Evolutionary conservation across 37 sponge, comb jelly and placozoan species (phyloP).

Genomic region (Diacarnus erythraeanus): DNA sequence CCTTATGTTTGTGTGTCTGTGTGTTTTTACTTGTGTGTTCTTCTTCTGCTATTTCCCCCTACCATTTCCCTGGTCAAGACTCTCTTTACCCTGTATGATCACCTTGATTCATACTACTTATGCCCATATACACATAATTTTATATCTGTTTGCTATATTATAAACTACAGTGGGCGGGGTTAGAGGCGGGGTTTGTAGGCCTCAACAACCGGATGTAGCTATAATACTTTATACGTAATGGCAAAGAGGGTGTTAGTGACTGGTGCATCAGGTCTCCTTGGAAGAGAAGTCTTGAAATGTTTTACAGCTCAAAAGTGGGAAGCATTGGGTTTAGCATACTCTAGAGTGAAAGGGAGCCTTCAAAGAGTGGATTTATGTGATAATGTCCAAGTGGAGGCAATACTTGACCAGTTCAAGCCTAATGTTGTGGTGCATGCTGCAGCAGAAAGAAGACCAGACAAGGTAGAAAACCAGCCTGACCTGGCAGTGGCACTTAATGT

Average conservation of each 20-base stretch:
- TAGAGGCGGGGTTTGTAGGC: too few species aligned
- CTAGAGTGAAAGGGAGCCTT: constrained; percentile 56
- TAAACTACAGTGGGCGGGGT: too few species aligned
- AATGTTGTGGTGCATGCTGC: constrained; percentile 79
- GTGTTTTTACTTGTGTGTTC: constrained; percentile 1
- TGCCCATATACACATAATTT: too few species aligned
- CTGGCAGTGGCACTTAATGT: constrained; percentile 63
- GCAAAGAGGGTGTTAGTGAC: constrained; percentile 77
- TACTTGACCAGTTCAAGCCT: constrained; percentile 62
- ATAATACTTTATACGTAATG: background rate
- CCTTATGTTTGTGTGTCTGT: constrained; percentile 13
- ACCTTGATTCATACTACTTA: background rate
- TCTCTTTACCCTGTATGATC: background rate
- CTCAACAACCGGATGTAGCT: background rate
- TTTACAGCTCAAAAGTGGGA: constrained; percentile 63
- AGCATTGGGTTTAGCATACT: constrained; percentile 68
- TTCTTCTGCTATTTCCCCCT: background rate
- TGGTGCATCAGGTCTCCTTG: constrained; percentile 91
- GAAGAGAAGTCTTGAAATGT: constrained; percentile 44
- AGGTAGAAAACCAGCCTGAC: constrained; percentile 59
- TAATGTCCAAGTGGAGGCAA: constrained; percentile 26
- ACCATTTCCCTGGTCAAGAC: background rate
- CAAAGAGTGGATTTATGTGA: constrained; percentile 68
- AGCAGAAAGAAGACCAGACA: constrained; percentile 90
- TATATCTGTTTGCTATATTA: too few species aligned